Evolutionary conservation across 2,113 vertebrate genomes (phyloP), one percentile per base, ranked within the genome.

Genomic region (Peromyscus maniculatus): DNA sequence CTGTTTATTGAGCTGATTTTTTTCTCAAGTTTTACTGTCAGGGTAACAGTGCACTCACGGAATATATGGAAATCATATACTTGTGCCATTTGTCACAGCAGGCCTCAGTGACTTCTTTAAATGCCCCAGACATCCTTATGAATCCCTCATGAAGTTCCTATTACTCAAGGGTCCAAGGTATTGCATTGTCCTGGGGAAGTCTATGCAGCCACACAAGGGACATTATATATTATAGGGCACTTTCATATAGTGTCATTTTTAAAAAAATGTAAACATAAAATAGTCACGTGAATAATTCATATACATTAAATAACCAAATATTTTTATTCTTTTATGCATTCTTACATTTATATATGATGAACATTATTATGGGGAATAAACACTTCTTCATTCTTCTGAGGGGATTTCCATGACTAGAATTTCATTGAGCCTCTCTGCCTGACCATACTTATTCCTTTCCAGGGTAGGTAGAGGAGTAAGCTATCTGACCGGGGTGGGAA

Each of bases 321-420:
- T 0, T 91, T 92, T 52, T 55, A 9, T 1, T 92, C 2, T 69
- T 89, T 94, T 94, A 21, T 26, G n/a, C 55, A 74, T 21, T 91
- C 66, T 72, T 91, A 83, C 19, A 59, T 83, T 91, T 97, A 75
- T 36, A 74, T 39, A 62, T 11, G 64, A 88, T 64, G 31, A 90
- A 49, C 5, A 77, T 82, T 52, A 84, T 67, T 46, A 87, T 31
- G 39, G 31, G 28, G 28, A 67, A 67, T 19, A 33, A 87, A 87
- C 17, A 67, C 15, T 15, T 26, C 62, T 67, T 87, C 12, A 22
- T 43, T 67, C 46, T 36, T 87, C 62, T 33, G 43, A 67, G 16
- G 62, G 8, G 39, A 66, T 46, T 67, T 3, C n/a, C 15, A 52
- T 26, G 21, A 80, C 9, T 71, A 46, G 49, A 36, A 8, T 69